phyloP scores from a whole-genome alignment of 37 sponge, comb jelly and placozoan species.

The Ianthella basta region DNA sequence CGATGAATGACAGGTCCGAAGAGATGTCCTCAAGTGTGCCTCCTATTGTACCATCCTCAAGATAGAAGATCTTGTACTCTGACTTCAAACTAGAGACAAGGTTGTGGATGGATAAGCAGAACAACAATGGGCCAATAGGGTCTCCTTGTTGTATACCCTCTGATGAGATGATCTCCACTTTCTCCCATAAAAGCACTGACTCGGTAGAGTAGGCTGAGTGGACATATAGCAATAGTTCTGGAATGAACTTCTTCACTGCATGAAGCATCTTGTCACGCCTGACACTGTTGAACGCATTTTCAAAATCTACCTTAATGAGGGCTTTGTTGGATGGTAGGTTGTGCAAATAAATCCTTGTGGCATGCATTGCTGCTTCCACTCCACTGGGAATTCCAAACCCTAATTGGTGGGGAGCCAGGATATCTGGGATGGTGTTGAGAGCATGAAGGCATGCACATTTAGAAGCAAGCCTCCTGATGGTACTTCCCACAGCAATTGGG shows the following conservation, averaged over 20 bases:
- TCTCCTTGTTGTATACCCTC: conserved; percentile 21
- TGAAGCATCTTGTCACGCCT: conserved; percentile 43
- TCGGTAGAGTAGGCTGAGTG: conserved; percentile 9
- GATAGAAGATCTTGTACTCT: conserved; percentile 42
- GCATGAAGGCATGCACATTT: conserved; percentile 32
- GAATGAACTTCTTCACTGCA: conserved; percentile 9
- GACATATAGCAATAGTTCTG: conserved; percentile 9
- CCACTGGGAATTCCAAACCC: conserved; percentile 33
- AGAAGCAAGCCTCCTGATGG: conserved; percentile 39
- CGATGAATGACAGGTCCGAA: neutral
- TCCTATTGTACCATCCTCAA: conserved; percentile 46
- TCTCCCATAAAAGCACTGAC: neutral
- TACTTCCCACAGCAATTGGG: conserved; percentile 53
- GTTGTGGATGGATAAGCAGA: neutral
- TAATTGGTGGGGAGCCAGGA: conserved; percentile 21
- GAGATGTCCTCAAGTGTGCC: conserved; percentile 21
- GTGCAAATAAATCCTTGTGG: conserved; percentile 33
- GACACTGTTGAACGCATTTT: conserved; percentile 43
- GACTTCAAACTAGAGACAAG: conserved; percentile 29
- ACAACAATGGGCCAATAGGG: conserved; percentile 3
- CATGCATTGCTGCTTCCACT: conserved; percentile 51
- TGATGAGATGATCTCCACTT: neutral
- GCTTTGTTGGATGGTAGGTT: conserved; percentile 11
- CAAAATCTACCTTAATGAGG: conserved; percentile 36
- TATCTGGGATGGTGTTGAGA: neutral